Base-by-base conservation (phyloP, 2,888 invertebrate genomes). In the Volucella bombylans region DNA sequence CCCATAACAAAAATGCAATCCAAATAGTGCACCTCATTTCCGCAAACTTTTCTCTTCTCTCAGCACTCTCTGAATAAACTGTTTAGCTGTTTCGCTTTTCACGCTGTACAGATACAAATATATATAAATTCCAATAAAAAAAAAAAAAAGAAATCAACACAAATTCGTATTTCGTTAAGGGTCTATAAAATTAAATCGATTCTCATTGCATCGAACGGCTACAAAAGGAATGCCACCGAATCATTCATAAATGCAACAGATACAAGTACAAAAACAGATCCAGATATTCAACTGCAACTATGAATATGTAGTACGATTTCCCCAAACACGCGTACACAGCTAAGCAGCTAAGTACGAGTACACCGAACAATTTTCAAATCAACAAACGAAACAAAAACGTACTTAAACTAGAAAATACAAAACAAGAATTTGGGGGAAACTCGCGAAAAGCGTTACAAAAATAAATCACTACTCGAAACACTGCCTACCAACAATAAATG, bases 401-500 rank as follows among this genome's bases (percentile, higher is more conserved):
- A 31, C 31, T 31, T 31, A 31, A 31, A 31, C 31, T 31, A 31
- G 31, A 31, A 31, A 31, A 31, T 31, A 31, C 31, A 45, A 65
- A 67, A 61, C 59, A 72, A 71, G 52, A 47, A 80, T 76, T 80
- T 67, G 72, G 81, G n/a, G 85, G 76, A 85, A 85, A 85, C 81
- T 81, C 59, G 85, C 85, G 72, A 85, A 85, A 85, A 85, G 72
- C 85, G 81, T 81, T 85, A 85, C 72, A 77, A 81, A 85, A 81
- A 85, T 85, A 85, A 81, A 85, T 85, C 77, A 85, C 76, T 61
- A 50, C 31, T 59, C 31, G 31, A 72, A 61, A 55, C 68, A 55
- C 69, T 39, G 57, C 57, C n/a, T 4, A 31, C 50, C 54, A 73
- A 80, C 52, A 73, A 65, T 41, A 47, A 62, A 50, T 67, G 77